phyloP scores from a whole-genome alignment of 2,113 vertebrate genomes.

The Heterocephalus glaber region DNA sequence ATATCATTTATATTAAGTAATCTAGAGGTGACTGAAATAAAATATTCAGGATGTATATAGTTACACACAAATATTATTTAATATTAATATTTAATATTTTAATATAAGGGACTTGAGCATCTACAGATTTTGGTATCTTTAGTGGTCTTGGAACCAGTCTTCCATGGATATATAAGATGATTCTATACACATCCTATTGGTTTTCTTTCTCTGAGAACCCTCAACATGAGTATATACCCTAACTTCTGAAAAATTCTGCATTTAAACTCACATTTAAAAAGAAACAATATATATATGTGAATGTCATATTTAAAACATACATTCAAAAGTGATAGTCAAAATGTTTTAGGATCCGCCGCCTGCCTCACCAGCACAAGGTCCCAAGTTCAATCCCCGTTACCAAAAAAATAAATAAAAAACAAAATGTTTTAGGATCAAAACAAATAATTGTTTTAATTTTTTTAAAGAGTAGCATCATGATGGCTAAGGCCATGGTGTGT shows the following conservation, averaged over 20 bases:
- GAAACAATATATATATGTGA: background rate
- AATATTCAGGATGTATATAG: background rate
- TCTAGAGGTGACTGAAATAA: background rate
- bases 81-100: background rate
- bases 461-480: constrained; percentile 52
- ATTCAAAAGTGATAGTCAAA: constrained; percentile 3
- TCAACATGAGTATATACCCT: background rate
- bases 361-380: too few species aligned
- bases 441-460: constrained; percentile 41
- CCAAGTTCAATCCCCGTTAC: too few species aligned
- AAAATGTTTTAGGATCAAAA: constrained; percentile 51
- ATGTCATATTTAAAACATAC: constrained; percentile 32
- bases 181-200: background rate
- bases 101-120: background rate
- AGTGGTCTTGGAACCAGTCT: background rate
- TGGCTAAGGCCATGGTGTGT: constrained; percentile 62
- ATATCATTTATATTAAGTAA: background rate
- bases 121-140: background rate
- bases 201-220: constrained; percentile 45
- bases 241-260: constrained; percentile 54
- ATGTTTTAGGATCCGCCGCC: constrained; percentile 19
- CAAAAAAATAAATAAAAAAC: too few species aligned
- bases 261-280: constrained; percentile 41
- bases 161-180: background rate
- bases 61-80: background rate